Evolutionary conservation across 1,140 invertebrate species (phyloP).

Genomic region (Bombus impatiens): DNA sequence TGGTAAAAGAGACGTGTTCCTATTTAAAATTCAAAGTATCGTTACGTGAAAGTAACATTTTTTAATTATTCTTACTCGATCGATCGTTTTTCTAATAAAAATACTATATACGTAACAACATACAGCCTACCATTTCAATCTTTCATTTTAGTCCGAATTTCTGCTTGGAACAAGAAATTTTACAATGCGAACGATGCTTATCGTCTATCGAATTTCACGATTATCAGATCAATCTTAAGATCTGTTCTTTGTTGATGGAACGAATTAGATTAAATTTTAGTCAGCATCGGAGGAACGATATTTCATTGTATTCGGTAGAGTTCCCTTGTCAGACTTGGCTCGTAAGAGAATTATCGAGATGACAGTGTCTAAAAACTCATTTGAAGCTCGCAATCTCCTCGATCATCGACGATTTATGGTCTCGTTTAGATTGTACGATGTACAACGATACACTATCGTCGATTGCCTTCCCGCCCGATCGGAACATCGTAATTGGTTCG

Average conservation of each 20-base stretch:
- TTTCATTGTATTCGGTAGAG: neutral
- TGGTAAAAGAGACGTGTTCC: too few relatives aligned
- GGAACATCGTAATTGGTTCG: neutral
- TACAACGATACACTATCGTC: neutral
- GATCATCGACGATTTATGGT: neutral
- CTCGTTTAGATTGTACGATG: neutral
- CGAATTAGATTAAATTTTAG: neutral
- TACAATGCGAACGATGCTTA: neutral
- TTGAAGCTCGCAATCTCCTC: neutral
- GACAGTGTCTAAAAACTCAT: neutral
- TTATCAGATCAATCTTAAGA: neutral
- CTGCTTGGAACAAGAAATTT: too few relatives aligned
- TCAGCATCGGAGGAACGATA: neutral
- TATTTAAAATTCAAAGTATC: too few relatives aligned
- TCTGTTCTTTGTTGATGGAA: neutral
- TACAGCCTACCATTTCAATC: accelerated
- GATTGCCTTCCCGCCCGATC: neutral
- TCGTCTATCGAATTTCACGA: neutral
- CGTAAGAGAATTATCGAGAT: neutral
- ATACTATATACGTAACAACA: too few relatives aligned
- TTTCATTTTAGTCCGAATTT: too few relatives aligned
- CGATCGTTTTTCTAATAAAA: too few relatives aligned
- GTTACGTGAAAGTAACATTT: too few relatives aligned
- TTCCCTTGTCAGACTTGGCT: neutral
- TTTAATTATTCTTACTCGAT: too few relatives aligned